Base-by-base conservation (phyloP, 2,888 invertebrate species). In the Sphaeridia pumilis region DNA sequence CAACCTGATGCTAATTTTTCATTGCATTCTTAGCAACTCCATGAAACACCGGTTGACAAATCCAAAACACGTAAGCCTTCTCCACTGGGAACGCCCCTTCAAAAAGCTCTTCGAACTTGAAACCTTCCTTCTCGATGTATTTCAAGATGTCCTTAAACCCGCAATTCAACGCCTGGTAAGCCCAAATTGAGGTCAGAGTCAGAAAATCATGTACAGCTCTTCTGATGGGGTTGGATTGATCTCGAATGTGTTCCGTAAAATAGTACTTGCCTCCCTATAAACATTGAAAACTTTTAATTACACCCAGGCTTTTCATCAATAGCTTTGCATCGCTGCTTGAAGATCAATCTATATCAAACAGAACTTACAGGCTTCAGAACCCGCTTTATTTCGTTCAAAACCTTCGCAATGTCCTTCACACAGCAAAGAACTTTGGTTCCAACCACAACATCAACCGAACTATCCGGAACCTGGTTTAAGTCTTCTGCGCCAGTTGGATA, bases 291-390 rank as follows among this genome's bases (percentile, higher is more conserved):
- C 7, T 31, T 10, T 31, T 31, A 10, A 14, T 14, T 31, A 7
- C 7, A 10, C 14, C 10, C 31, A 31, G 7, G 7, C 10, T 14
- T 31, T 7, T 31, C 31, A 31, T 7, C 14, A 31, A 31, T 31
- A 7, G 31, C 14, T 10, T 10, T 31, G n/a, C 10, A 44, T 44
- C 21, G 7, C 12, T 21, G 12, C 21, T 44, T 4, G 12, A 14
- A 10, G 17, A 24, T 7, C 4, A 7, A 20, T 17, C 20, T 10
- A 22, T 4, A 5, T 44, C 7, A 28, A n/a, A 25, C 17, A 20
- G 7, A 24, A 36, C 34, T 36, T 49, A 49, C 49, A n/a, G 41
- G 49, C 27, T 49, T 49, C 3, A 49, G 41, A 1, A 49, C 49
- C 27, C 49, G n/a, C 4, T 17, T 1, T 2, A 49, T 35, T 49